These are phyloP conservation scores for Cossypha niveicapilla DNA, from an alignment of 2,797 vertebrate genomes.

Conservation along the genomic window DNA sequence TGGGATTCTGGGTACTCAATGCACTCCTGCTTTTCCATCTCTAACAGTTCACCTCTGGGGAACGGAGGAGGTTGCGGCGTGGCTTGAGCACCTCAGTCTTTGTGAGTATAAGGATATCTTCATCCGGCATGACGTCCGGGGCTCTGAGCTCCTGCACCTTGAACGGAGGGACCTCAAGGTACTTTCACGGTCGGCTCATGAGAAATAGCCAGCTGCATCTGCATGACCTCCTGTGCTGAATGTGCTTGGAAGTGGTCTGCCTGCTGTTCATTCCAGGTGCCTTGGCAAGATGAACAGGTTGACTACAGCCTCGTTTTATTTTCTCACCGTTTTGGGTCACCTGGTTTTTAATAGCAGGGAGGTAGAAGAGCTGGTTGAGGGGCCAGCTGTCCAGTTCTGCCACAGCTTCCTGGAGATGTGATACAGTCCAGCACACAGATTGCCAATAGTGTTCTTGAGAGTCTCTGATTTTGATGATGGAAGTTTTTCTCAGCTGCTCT, in stretches of 20 bases:
- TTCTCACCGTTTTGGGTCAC: background rate
- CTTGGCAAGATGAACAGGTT: background rate
- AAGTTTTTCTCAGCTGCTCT: background rate
- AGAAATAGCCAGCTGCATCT: slow-evolving; percentile 56
- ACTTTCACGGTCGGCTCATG: slow-evolving; percentile 50
- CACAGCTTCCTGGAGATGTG: background rate
- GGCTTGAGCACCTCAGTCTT: slow-evolving; percentile 95
- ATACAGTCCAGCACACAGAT: background rate
- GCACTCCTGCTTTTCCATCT: slow-evolving; percentile 78
- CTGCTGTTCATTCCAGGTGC: background rate
- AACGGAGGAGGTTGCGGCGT: slow-evolving; percentile 92
- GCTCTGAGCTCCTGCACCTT: slow-evolving; percentile 93
- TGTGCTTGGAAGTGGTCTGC: slow-evolving; percentile 57
- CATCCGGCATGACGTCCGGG: slow-evolving; percentile 91
- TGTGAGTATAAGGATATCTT: slow-evolving; percentile 98
- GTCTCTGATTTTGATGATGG: background rate
- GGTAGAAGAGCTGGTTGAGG: background rate
- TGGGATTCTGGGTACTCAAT: slow-evolving; percentile 75
- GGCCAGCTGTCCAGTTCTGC: background rate
- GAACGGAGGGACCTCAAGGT: slow-evolving; percentile 99
- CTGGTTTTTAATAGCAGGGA: background rate
- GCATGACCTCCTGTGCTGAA: slow-evolving; percentile 60
- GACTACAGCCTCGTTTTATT: background rate
- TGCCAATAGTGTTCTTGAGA: background rate
- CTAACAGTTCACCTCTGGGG: slow-evolving; percentile 95